phyloP scores from a whole-genome alignment of 1,140 invertebrate genomes.

The Colletes latitarsis region DNA sequence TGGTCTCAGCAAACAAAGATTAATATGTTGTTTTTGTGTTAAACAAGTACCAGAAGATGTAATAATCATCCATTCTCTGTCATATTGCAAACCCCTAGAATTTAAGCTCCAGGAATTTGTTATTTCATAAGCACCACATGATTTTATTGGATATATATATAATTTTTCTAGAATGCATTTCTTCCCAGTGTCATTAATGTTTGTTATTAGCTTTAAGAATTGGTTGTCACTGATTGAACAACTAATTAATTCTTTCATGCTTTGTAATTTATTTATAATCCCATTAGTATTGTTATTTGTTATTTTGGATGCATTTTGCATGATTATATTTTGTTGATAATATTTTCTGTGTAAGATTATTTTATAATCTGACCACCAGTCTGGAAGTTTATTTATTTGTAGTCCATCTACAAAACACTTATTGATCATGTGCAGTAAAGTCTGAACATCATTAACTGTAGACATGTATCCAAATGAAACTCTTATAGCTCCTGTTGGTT shows the following conservation, averaged over 20 bases:
- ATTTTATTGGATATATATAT: slow-evolving; percentile 96
- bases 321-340: slow-evolving; percentile 10
- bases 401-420: slow-evolving; percentile 84
- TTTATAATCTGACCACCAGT: slow-evolving; percentile 66
- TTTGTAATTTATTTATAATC: slow-evolving; percentile 17
- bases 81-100: slow-evolving; percentile 90
- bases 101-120: slow-evolving; percentile 87
- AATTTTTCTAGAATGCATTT: slow-evolving; percentile 81
- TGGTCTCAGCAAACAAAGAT: slow-evolving; percentile 91
- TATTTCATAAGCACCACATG: slow-evolving; percentile 90
- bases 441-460: slow-evolving; percentile 86
- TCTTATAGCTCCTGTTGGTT: slow-evolving; percentile 95
- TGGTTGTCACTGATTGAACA: slow-evolving; percentile 14
- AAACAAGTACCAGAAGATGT: slow-evolving; percentile 89
- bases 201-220: slow-evolving; percentile 1
- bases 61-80: slow-evolving; percentile 96
- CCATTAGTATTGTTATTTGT: slow-evolving; percentile 2
- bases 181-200: neutral
- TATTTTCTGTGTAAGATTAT: slow-evolving; percentile 49
- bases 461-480: slow-evolving; percentile 98
- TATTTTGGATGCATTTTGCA: neutral
- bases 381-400: slow-evolving; percentile 66
- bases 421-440: slow-evolving; percentile 88
- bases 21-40: slow-evolving; percentile 92
- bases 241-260: neutral